Percentiles rank a stretch among this genome's conserved stretches.
phyloP scores from a whole-genome alignment of 2,888 invertebrate species.

The Pseudococcus longispinus region DNA sequence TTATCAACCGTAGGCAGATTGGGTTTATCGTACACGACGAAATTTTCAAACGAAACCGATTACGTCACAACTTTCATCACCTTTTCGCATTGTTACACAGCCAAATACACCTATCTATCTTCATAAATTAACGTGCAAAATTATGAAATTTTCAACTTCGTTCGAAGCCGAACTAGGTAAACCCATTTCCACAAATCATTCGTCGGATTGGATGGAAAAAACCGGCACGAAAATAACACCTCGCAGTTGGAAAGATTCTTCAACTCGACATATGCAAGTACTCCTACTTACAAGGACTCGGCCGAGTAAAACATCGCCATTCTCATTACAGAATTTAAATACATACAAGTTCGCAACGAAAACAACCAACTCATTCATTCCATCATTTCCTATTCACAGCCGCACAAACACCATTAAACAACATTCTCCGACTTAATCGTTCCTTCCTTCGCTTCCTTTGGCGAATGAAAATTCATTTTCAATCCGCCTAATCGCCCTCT shows the following conservation, averaged over 20 bases:
- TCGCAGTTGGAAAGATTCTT: not conserved
- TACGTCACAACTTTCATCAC: not conserved
- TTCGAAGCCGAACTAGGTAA: not conserved
- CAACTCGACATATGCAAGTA: not conserved
- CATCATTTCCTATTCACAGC: not conserved
- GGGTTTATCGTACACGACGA: not conserved
- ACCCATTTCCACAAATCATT: not conserved
- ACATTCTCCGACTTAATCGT: not conserved
- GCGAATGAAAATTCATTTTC: not conserved
- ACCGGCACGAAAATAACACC: not conserved
- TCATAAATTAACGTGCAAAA: not conserved
- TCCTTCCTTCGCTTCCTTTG: not conserved
- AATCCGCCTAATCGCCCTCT: not conserved
- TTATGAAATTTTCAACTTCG: not conserved
- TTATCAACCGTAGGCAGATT: not conserved
- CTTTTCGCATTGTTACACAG: not conserved
- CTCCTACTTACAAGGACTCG: not conserved
- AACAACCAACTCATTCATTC: not conserved
- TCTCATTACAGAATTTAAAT: not conserved
- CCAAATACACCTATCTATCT: not conserved
- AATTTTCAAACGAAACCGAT: not conserved
- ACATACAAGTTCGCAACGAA: not conserved
- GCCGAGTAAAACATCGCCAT: not conserved
- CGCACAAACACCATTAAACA: not conserved
- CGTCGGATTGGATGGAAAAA: not conserved